Base-by-base conservation (phyloP, 2,797 vertebrate species). In the Melanotaenia boesemani region DNA sequence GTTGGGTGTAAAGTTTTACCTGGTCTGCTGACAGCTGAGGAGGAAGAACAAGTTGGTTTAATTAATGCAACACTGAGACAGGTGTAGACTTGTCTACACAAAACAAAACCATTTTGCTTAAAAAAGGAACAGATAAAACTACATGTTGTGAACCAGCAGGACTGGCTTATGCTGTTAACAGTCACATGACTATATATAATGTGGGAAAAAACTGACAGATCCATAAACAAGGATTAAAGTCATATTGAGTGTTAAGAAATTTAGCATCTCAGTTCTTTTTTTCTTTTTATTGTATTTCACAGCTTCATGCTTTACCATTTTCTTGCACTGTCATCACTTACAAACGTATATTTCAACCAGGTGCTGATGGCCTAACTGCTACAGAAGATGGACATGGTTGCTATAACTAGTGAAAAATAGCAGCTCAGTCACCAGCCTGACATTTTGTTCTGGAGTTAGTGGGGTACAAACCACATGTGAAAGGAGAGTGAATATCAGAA, bases 1-100 rank as follows among this genome's bases (percentile, higher is more conserved):
- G 58, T 0, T 16, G n/a, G 55, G 58, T 70, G 80, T 82, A 72
- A 76, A 24, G 28, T 63, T 70, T 77, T 12, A 73, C 50, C 70
- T 13, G 46, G 44, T 54, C 28, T 4, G 5, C 69, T 41, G 74
- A 70, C 58, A 65, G 54, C 75, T 11, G 41, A 63, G 48, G 71
- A 81, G 80, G 73, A 73, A 73, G 59, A 30, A 52, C 28, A 44
- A 3, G 0, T 46, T 26, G 15, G 63, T 24, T 64, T 34, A 73
- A 57, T 26, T 24, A 55, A 55, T 12, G 52, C 12, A 55, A 13
- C 52, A 13, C 48, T 34, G 48, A 2, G 1, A 20, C 52, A 60
- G 28, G 24, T 20, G 20, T 48, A 0, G 9, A 65, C 7, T 44
- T 2, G 8, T 30, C 39, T 28, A 4, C 28, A 28, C 28, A 28